A percentile compares a stretch with the other conserved stretches of the same genome.
Conservation (phyloP, 2,113 vertebrate genomes). For the Hypomesus transpacificus region DNA sequence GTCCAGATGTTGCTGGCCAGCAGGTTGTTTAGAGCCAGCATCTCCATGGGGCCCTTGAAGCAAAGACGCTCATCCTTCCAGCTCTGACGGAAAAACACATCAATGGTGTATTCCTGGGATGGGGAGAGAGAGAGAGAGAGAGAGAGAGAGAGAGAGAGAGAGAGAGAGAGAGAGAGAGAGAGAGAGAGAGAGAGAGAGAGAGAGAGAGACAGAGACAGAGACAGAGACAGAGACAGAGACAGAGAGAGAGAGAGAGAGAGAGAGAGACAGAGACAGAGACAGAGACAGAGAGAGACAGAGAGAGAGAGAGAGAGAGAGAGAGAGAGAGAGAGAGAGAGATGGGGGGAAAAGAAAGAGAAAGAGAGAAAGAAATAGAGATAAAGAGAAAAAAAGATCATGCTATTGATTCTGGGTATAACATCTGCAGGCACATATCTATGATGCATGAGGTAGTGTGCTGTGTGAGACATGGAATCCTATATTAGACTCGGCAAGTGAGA, state of each 20-base stretch:
- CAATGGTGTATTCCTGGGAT: conserved; percentile 69
- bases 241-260: neutral
- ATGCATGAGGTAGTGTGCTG: neutral
- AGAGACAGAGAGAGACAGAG: too few species aligned
- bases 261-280: too few species aligned
- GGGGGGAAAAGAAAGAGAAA: too few species aligned
- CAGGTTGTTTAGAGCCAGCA: conserved; percentile 69
- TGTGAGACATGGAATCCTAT: neutral
- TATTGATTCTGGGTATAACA: neutral
- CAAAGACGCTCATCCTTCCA: conserved; percentile 71
- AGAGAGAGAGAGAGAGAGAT: too few species aligned
- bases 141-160: too few species aligned
- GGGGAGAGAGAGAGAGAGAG: neutral
- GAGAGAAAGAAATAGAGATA: too few species aligned
- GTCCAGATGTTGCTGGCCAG: conserved; percentile 75
- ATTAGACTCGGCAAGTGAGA: too few species aligned
- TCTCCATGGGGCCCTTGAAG: conserved; percentile 71
- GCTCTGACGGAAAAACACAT: conserved; percentile 73
- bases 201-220: too few species aligned
- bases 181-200: too few species aligned
- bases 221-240: too few species aligned
- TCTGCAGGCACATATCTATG: neutral
- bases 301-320: too few species aligned
- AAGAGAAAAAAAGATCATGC: neutral
- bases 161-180: too few species aligned